Conservation (phyloP, 2,888 invertebrate species). For the Patella depressa region DNA sequence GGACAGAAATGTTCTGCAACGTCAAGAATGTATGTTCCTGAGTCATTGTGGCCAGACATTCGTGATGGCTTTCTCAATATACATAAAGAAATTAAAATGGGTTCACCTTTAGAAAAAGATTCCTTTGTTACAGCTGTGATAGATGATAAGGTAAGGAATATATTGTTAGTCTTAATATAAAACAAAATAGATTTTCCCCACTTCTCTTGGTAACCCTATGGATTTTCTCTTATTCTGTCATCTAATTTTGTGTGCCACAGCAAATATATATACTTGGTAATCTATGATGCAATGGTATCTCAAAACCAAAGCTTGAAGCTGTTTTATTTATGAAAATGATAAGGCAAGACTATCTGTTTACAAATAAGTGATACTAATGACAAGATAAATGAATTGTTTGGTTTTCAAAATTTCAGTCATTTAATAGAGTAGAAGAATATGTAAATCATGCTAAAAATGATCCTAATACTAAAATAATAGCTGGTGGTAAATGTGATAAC, state of each 20-base stretch:
- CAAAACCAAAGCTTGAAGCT: neutral
- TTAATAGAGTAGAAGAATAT: constrained; percentile 88
- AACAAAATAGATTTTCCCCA: no score
- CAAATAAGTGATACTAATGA: neutral
- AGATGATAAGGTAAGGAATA: constrained; percentile 80
- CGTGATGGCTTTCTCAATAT: constrained; percentile 79
- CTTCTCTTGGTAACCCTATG: no score
- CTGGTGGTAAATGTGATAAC: constrained; percentile 90
- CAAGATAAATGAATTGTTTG: neutral
- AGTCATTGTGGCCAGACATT: constrained; percentile 85
- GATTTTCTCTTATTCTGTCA: no score
- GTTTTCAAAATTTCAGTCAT: constrained; percentile 74
- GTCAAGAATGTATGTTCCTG: constrained; percentile 95
- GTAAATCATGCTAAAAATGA: constrained; percentile 88
- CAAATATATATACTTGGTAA: neutral
- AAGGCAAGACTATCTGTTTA: neutral
- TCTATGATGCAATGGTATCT: neutral
- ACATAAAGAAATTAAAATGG: constrained; percentile 84
- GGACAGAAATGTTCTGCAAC: constrained; percentile 99
- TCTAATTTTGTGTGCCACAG: neutral
- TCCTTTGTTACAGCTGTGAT: constrained; percentile 96
- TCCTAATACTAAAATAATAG: constrained; percentile 82
- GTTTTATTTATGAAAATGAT: neutral
- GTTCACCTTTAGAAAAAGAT: constrained; percentile 81
- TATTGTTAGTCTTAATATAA: no score